Base-by-base conservation (phyloP, 2,797 vertebrate species). In the Spea hammondii region DNA sequence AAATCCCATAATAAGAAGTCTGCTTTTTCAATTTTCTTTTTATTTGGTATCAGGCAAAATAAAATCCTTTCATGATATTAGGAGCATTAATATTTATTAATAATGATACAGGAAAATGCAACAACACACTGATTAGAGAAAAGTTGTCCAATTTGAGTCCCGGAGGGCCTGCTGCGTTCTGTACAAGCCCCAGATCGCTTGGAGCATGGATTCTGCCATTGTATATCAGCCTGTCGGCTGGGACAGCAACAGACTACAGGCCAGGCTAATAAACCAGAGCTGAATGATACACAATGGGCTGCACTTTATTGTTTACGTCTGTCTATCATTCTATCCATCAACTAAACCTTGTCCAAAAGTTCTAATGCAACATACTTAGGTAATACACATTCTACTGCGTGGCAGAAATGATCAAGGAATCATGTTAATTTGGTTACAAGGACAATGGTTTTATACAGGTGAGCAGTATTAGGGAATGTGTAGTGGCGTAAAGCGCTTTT, bases 41-140 rank as follows among this genome's bases (percentile, higher is more conserved):
- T 51, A 74, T 75, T 54, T 65, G 72, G 44, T 64, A 55, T 14
- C 64, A 12, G 45, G 48, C 50, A 57, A 45, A 76, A 12, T 65
- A 44, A 49, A 65, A 66, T 53, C 1, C 59, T 62, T 62, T 65
- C 17, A 7, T 0, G 49, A 59, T 48, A 76, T 54, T 6, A 54
- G 8, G 44, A 17, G n/a, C 32, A 71, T 57, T 57, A 46, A 57
- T 57, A 71, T 6, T 46, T 67, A 67, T n/a, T 67, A 67, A 48
- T 67, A 14, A 6, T 5, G 8, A 49, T 8, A 67, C 65, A 67
- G 45, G 45, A 8, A 49, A 67, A 13, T 65, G 49, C 10, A 6
- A 11, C 49, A 13, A 67, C 46, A 67, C 46, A 67, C 12, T 32
- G 59, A 62, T 17, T 32, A 6, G 14, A 17, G 59, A 5, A 32